Evolutionary conservation across 1,140 invertebrate genomes (phyloP), one percentile per base, ranked within the genome.

Genomic region (Orchesella cincta): DNA sequence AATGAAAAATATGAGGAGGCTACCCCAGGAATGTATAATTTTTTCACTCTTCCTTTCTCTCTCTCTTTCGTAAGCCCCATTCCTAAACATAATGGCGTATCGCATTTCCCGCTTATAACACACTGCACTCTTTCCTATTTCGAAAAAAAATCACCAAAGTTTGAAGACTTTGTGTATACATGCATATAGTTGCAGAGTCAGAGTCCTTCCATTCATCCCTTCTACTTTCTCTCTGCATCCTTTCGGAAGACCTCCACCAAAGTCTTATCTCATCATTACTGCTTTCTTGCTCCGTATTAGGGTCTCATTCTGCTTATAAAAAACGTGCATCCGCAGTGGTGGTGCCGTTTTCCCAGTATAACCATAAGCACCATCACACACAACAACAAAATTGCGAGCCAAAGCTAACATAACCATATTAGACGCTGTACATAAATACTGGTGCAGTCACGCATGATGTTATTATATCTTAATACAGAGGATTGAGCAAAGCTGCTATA

Each of bases 11-110:
- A 57, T 57, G 54, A 57, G 23, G 23, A 16, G 3, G 39, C 14
- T 57, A 57, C 14, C 12, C 14, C 54, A 57, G 23, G 54, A 57
- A 57, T 57, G 14, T 57, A 57, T 57, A 57, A 57, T 57, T n/a
- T 57, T 16, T 57, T 57, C 54, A 16, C 54, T 57, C 54, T 57
- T 8, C 54, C n/a, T 57, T 57, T 57, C n/a, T n/a, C 18, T 46
- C 39, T 46, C 39, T 46, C 39, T 8, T 18, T 8, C 39, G 5
- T 5, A 46, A 18, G 18, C 5, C 5, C 39, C 39, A 46, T 46
- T 46, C 39, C 39, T 8, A 8, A n/a, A n/a, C n/a, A n/a, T n/a
- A n/a, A n/a, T n/a, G n/a, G n/a, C 39, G 5, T 18, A 46, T 46
- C 39, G 39, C 39, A 18, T 46, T 46, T 46, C 39, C 5, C 5